phyloP scores from a whole-genome alignment of 2,888 invertebrate genomes.

The Autographa gamma region DNA sequence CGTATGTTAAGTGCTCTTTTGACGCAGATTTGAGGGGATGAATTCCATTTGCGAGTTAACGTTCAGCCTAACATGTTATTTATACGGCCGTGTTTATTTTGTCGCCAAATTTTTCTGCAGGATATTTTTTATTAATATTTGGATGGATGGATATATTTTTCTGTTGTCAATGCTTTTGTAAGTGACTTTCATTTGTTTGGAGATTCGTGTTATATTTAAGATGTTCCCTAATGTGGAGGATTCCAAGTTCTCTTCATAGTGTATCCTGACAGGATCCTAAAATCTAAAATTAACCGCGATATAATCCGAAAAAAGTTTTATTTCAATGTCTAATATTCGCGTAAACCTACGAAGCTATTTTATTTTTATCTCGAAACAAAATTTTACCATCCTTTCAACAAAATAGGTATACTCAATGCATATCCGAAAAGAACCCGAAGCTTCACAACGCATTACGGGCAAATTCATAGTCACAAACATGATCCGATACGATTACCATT shows the following conservation, averaged over 20 bases:
- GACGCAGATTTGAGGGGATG: conserved; percentile 55
- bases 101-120: conserved; percentile 21
- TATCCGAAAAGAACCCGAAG: background rate
- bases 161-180: background rate
- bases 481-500: conserved; percentile 18
- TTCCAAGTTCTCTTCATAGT: background rate
- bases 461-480: conserved; percentile 15
- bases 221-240: background rate
- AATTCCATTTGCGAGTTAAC: conserved; percentile 58
- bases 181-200: background rate
- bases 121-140: conserved; percentile 29
- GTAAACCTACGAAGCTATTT: no score
- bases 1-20: conserved; percentile 57
- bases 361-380: no score
- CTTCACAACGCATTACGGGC: background rate
- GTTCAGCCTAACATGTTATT: conserved; percentile 50
- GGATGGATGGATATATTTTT: conserved; percentile 15
- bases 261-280: no score
- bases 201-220: background rate
- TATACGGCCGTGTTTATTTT: conserved; percentile 41
- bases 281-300: no score
- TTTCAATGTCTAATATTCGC: no score
- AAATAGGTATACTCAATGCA: no score
- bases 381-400: no score
- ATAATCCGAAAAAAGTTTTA: no score